phyloP scores from a whole-genome alignment of 2,888 invertebrate species.

The Cheilosia soror region DNA sequence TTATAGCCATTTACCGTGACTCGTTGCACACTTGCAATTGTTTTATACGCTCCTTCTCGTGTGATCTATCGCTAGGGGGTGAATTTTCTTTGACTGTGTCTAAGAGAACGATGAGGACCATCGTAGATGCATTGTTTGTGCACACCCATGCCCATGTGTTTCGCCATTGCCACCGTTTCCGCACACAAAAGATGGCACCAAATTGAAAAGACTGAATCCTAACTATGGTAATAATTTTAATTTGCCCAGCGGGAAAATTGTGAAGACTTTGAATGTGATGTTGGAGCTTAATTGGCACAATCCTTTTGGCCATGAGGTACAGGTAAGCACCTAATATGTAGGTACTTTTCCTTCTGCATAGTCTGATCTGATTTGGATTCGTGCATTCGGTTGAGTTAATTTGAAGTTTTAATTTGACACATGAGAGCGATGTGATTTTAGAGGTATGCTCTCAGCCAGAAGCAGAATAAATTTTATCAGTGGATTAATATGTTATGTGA shows the following conservation, averaged over 20 bases:
- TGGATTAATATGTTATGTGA: not conserved
- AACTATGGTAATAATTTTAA: conserved; percentile 44
- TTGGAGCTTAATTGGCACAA: conserved; percentile 47
- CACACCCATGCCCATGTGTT: not conserved
- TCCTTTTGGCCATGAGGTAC: conserved; percentile 31
- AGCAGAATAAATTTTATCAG: not conserved
- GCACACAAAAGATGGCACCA: conserved; percentile 34
- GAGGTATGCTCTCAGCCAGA: not conserved
- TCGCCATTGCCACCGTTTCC: not conserved
- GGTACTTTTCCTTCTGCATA: not conserved
- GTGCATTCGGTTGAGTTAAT: conserved; percentile 27
- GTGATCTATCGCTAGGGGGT: conserved; percentile 62
- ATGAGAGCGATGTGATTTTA: conserved; percentile 9
- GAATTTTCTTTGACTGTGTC: conserved; percentile 57
- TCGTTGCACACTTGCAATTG: conserved; percentile 72
- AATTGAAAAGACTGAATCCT: conserved; percentile 48
- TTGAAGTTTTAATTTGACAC: conserved; percentile 23
- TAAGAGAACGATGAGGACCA: conserved; percentile 26
- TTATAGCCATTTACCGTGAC: conserved; percentile 72
- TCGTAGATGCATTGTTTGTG: conserved; percentile 41
- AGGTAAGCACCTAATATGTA: not conserved
- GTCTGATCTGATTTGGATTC: conserved; percentile 30
- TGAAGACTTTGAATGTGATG: conserved; percentile 17
- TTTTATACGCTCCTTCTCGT: conserved; percentile 60
- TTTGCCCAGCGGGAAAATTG: conserved; percentile 25